These are phyloP conservation scores for Agapornis roseicollis DNA, from an alignment of 2,113 vertebrate genomes.

Conservation along the genomic window DNA sequence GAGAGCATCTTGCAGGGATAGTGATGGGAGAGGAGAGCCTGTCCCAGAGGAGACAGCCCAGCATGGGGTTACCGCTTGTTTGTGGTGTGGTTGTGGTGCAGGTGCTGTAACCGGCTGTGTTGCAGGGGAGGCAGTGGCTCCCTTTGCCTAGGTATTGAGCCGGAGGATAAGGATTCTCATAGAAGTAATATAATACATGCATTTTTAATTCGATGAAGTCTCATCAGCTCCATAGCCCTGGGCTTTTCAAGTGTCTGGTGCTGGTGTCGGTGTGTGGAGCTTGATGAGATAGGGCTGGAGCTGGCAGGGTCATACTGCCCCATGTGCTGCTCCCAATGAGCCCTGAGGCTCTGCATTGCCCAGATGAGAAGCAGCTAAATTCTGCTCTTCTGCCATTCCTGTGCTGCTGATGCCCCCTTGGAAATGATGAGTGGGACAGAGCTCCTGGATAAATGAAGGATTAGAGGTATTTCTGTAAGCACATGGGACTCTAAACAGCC, in stretches of 20 bases:
- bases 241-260: not conserved
- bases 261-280: not conserved
- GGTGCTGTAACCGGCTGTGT: not conserved
- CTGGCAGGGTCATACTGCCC: not conserved
- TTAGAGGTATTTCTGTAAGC: not conserved
- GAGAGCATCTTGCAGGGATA: not conserved
- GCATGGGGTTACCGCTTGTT: not conserved
- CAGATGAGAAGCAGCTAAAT: fast-evolving
- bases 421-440: not conserved
- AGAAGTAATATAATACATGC: no score
- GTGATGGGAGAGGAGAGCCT: not conserved
- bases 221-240: not conserved
- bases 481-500: not conserved
- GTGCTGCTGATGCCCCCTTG: fast-evolving
- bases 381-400: not conserved
- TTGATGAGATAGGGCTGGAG: not conserved
- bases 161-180: not conserved
- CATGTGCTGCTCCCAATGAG: fast-evolving
- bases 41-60: not conserved
- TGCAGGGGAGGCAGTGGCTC: not conserved
- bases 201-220: not conserved
- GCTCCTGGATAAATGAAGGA: not conserved
- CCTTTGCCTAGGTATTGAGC: fast-evolving
- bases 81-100: no score
- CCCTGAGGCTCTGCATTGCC: fast-evolving